These are phyloP conservation scores for Gryllus longicercus DNA, from an alignment of 2,888 invertebrate species.

Conservation along the genomic window DNA sequence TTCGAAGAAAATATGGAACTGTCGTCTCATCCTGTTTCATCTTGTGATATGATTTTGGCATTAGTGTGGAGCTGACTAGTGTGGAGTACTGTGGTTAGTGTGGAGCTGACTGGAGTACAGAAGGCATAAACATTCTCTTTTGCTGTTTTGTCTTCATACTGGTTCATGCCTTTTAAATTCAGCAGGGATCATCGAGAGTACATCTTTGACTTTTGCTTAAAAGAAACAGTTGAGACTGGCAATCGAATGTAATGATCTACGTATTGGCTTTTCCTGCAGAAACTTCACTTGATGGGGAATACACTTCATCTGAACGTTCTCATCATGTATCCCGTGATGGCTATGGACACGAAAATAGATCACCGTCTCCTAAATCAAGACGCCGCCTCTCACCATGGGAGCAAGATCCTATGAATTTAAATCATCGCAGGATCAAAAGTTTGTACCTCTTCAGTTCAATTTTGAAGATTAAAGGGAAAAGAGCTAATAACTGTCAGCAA, in stretches of 20 bases:
- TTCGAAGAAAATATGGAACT: too few relatives aligned
- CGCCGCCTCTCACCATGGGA: slow-evolving; percentile 8
- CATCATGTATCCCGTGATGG: background rate
- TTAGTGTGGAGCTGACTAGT: background rate
- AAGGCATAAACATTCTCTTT: background rate
- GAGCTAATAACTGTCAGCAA: too few relatives aligned
- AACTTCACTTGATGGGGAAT: background rate
- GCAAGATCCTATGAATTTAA: background rate
- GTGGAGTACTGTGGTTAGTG: background rate
- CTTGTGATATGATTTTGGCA: too few relatives aligned
- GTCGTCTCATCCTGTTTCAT: too few relatives aligned
- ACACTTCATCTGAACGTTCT: background rate
- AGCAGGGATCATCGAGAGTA: background rate
- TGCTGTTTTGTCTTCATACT: slow-evolving; percentile 3
- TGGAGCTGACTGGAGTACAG: background rate
- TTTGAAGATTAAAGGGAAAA: background rate
- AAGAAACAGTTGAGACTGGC: background rate
- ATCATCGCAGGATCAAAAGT: slow-evolving; percentile 1
- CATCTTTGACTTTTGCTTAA: too few relatives aligned
- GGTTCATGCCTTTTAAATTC: background rate
- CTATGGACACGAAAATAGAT: background rate
- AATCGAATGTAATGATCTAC: background rate
- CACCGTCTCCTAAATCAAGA: background rate
- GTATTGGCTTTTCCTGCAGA: slow-evolving; percentile 17
- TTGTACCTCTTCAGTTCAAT: background rate